phyloP scores from a whole-genome alignment of 2,888 invertebrate genomes.

The Chloroclystis v-ata region DNA sequence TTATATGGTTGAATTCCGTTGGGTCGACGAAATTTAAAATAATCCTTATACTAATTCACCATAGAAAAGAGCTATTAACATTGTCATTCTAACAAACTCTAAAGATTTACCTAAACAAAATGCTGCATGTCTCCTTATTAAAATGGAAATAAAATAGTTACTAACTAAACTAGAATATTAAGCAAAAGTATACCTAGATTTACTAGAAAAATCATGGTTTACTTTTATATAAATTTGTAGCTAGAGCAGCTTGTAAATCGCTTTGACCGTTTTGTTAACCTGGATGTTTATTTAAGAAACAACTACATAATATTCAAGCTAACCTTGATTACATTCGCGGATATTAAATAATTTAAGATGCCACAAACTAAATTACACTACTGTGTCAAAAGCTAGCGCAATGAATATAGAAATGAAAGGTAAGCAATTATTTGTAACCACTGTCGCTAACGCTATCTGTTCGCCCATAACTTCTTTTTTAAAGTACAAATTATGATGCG shows the following conservation, averaged over 20 bases:
- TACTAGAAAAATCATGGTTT: slow-evolving; percentile 2
- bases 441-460: too few species aligned
- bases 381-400: slow-evolving; percentile 29
- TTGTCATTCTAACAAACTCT: slow-evolving; percentile 53
- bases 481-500: too few species aligned
- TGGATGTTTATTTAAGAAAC: slow-evolving; percentile 3
- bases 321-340: slow-evolving; percentile 8
- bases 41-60: slow-evolving; percentile 18
- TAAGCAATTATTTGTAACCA: slow-evolving; percentile 55
- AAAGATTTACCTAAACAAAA: slow-evolving; percentile 28
- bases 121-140: slow-evolving; percentile 39
- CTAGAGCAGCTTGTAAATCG: slow-evolving; percentile 11
- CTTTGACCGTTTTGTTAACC: slow-evolving; percentile 8
- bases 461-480: too few species aligned
- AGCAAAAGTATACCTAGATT: neutral
- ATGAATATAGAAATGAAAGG: slow-evolving; percentile 48
- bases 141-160: slow-evolving; percentile 28
- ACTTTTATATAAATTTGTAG: neutral
- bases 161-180: slow-evolving; percentile 14
- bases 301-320: slow-evolving; percentile 1
- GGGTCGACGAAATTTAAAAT: slow-evolving; percentile 6
- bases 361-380: slow-evolving; percentile 52
- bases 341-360: slow-evolving; percentile 39
- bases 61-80: slow-evolving; percentile 51
- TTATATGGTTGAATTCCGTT: slow-evolving; percentile 18